A percentile compares a stretch with the other conserved stretches of the same genome.
These are phyloP conservation scores for Pristionchus entomophagus DNA, from an alignment of 2,888 invertebrate species.

Conservation along the genomic window DNA sequence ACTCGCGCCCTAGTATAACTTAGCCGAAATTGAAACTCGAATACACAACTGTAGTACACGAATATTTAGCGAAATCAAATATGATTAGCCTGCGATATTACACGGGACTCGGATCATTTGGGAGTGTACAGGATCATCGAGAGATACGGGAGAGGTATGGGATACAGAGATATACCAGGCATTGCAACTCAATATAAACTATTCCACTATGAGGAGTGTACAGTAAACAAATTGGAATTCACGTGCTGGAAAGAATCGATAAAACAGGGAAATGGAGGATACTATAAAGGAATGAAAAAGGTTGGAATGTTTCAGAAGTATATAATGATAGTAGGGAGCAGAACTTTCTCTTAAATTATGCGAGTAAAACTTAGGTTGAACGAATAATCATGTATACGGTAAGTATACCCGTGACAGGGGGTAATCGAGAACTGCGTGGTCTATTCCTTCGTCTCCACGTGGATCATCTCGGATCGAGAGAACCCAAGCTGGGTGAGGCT, in stretches of 20 bases:
- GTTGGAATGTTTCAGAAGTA: too few relatives aligned
- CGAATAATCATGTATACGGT: neutral
- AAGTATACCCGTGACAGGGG: neutral
- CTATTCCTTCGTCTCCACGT: constrained; percentile 58
- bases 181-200: constrained; percentile 17
- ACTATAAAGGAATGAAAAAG: too few relatives aligned
- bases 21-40: neutral
- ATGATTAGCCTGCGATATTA: neutral
- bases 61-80: neutral
- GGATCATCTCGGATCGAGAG: constrained; percentile 61
- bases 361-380: neutral
- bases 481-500: constrained; percentile 60
- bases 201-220: neutral
- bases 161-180: neutral
- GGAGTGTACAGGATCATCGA: too few relatives aligned
- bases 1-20: neutral
- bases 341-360: too few relatives aligned
- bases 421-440: neutral
- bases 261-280: too few relatives aligned
- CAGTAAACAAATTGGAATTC: constrained; percentile 6
- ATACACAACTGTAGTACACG: neutral
- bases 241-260: too few relatives aligned
- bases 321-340: too few relatives aligned
- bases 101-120: constrained; percentile 4
- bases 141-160: neutral